Conservation (phyloP, 1,140 invertebrate species). For the Drosophila orena region DNA sequence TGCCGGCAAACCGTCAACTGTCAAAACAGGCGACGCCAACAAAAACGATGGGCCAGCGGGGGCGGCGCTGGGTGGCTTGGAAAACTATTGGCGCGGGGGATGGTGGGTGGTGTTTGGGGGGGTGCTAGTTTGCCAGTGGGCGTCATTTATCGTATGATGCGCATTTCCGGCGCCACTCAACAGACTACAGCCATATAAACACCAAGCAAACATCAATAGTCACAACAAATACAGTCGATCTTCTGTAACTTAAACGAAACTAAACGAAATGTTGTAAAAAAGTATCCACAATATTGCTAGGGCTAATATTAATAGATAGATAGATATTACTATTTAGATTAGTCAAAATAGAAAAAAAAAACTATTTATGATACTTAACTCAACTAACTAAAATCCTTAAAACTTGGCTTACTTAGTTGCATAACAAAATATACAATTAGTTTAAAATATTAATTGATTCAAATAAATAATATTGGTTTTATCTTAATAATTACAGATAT, state of each 20-base stretch:
- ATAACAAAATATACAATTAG: no score
- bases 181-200: conserved; percentile 27
- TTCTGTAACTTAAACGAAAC: background rate
- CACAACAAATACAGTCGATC: conserved; percentile 23
- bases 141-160: conserved; percentile 69
- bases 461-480: no score
- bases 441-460: no score
- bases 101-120: background rate
- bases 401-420: no score
- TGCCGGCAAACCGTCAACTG: conserved; percentile 78
- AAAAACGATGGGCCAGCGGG: conserved; percentile 8
- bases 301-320: no score
- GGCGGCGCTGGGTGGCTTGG: background rate
- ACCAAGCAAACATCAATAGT: conserved; percentile 11
- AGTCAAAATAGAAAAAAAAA: background rate
- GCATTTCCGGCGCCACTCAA: conserved; percentile 75
- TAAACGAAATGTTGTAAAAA: background rate
- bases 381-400: no score
- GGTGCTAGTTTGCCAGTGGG: conserved; percentile 21
- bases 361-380: no score
- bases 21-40: conserved; percentile 66
- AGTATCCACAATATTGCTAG: no score
- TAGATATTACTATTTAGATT: background rate
- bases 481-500: no score
- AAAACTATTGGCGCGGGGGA: conserved; percentile 6